phyloP scores from a whole-genome alignment of 2,888 invertebrate species.

The Ochlodes sylvanus region DNA sequence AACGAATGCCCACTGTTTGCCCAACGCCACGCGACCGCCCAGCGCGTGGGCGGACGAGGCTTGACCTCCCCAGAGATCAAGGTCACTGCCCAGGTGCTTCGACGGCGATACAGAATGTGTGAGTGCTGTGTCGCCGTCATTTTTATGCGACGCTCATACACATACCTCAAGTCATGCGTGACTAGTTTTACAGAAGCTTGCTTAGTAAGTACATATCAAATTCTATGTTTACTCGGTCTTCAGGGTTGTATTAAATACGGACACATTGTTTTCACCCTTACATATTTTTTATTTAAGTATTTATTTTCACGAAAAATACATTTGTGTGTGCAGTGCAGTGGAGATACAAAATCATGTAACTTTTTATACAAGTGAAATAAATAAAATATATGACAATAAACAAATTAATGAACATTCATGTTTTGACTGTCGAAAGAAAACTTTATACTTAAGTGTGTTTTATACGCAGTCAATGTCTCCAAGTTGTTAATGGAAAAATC shows the following conservation, averaged over 20 bases:
- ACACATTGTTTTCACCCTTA: too few species aligned
- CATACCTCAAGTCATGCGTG: not conserved
- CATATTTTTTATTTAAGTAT: too few species aligned
- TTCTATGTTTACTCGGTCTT: too few species aligned
- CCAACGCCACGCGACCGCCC: constrained; percentile 48
- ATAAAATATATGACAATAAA: too few species aligned
- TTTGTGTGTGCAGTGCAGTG: too few species aligned
- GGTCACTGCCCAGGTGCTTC: constrained; percentile 39
- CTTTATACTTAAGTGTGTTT: constrained; percentile 28
- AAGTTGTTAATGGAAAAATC: constrained; percentile 33
- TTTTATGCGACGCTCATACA: constrained; percentile 4
- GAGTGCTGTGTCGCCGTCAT: constrained; percentile 9
- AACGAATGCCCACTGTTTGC: constrained; percentile 52
- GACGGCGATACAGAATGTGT: constrained; percentile 21
- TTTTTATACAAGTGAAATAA: too few species aligned
- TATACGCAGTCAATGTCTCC: constrained; percentile 25
- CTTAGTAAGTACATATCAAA: not conserved
- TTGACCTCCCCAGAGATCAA: constrained; percentile 45
- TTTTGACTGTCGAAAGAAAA: constrained; percentile 8
- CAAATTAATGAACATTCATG: not conserved
- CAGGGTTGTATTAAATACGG: too few species aligned
- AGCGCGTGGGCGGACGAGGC: constrained; percentile 42
- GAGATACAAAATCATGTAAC: too few species aligned
- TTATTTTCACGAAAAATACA: too few species aligned
- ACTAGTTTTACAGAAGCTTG: not conserved